These are phyloP conservation scores for Marasmarcha lunaedactyla DNA, from an alignment of 2,888 invertebrate genomes.

Conservation along the genomic window DNA sequence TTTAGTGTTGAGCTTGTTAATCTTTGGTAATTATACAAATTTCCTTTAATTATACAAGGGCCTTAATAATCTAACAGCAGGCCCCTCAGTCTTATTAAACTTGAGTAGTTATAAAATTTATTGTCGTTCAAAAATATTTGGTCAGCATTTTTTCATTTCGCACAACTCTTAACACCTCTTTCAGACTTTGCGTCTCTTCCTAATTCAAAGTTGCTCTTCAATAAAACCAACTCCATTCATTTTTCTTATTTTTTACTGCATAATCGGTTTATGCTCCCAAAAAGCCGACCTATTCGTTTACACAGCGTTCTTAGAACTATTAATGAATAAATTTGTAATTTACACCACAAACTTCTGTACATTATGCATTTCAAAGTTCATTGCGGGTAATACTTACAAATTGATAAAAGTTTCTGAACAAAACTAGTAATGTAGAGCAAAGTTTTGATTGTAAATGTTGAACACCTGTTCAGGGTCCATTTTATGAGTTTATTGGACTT, in stretches of 20 bases:
- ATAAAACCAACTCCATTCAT: slow-evolving; percentile 11
- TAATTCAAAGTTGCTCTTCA: neutral
- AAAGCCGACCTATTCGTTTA: slow-evolving; percentile 45
- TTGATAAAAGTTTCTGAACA: neutral
- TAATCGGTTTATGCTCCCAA: slow-evolving; percentile 44
- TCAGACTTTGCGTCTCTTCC: too few species aligned
- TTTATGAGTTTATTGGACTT: slow-evolving; percentile 62
- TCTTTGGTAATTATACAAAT: too few species aligned
- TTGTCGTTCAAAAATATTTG: too few species aligned
- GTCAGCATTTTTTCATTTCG: too few species aligned
- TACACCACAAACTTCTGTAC: slow-evolving; percentile 62
- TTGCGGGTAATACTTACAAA: neutral
- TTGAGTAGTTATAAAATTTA: too few species aligned
- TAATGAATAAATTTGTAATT: slow-evolving; percentile 59
- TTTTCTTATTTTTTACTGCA: slow-evolving; percentile 31
- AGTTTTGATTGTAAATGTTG: slow-evolving; percentile 10
- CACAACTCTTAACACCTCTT: too few species aligned
- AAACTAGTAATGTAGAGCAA: slow-evolving; percentile 14
- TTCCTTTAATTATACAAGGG: too few species aligned
- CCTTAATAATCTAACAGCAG: too few species aligned
- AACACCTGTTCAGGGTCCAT: slow-evolving; percentile 47
- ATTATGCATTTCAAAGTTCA: neutral
- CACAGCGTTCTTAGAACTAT: slow-evolving; percentile 48
- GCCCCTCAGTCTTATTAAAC: too few species aligned
- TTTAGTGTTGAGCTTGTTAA: too few species aligned